Evolutionary conservation across 2,888 invertebrate species (phyloP), one percentile per base, ranked within the genome.

Genomic region (Seladonia tumulorum): DNA sequence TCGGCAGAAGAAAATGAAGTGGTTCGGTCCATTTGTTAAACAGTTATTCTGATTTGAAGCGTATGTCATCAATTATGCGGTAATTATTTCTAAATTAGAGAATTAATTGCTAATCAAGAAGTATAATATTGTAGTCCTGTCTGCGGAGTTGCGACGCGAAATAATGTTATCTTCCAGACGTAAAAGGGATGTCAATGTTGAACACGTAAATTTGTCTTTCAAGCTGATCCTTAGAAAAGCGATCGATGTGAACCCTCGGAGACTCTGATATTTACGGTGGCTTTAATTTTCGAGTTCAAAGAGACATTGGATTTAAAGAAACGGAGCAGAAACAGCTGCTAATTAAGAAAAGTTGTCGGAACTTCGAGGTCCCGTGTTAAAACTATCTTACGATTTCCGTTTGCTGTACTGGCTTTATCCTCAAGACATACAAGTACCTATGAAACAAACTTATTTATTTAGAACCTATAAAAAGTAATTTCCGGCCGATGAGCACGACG

Each of bases 251-350:
- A 57, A 57, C n/a, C 10, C 8, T n/a, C 3, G 57, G 10, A n/a
- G n/a, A n/a, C 57, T 57, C 18, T 57, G n/a, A 57, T 57, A n/a
- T n/a, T 57, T n/a, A 57, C n/a, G n/a, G 57, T 57, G 4, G 5
- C 57, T 57, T n/a, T n/a, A 57, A 57, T 57, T 57, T 57, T 57
- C 57, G n/a, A 57, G 57, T 57, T 57, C 57, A 57, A 57, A 57
- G n/a, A 10, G n/a, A 47, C 47, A 45, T 45, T 47, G 47, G 47
- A 47, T 16, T 47, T 3, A 47, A 47, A 47, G 47, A 47, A 47
- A 47, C 16, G 16, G 47, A 47, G 47, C 47, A 47, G 47, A 47
- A 45, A 47, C 47, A 16, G n/a, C 10, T 57, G n/a, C 10, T 57
- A 57, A 57, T 57, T 57, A 57, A 57, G 10, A n/a, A 57, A 57